Conservation (phyloP, 2,113 vertebrate species). For the Cinclus cinclus region DNA sequence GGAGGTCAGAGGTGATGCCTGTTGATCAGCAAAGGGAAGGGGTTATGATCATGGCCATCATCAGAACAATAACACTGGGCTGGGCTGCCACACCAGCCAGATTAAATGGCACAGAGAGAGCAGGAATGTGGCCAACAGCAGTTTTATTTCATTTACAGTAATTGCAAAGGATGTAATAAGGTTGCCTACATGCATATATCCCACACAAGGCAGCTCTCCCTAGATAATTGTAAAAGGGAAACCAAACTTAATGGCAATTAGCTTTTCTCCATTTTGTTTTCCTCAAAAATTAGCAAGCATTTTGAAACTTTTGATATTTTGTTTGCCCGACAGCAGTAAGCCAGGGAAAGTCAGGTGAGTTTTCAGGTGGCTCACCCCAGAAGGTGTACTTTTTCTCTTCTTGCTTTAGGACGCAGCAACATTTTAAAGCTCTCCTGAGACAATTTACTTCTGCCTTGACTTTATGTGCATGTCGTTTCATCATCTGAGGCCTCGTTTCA, state of each 20-base stretch:
- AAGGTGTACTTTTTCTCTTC: background rate
- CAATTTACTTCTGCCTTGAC: constrained; percentile 52
- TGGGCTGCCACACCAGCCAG: background rate
- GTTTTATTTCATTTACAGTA: background rate
- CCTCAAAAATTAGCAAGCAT: background rate
- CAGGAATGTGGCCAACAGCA: background rate
- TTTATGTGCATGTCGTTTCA: constrained; percentile 58
- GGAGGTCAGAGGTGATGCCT: background rate
- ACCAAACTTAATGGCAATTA: background rate
- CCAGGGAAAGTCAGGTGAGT: background rate
- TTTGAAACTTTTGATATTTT: background rate
- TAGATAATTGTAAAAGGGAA: background rate
- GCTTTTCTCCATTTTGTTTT: background rate
- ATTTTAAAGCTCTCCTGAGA: constrained; percentile 42
- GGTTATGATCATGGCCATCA: rapidly evolving
- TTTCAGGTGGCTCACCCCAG: background rate
- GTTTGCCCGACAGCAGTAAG: background rate
- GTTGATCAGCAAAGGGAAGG: background rate
- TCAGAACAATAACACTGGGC: rapidly evolving
- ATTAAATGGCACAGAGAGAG: background rate
- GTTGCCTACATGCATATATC: background rate
- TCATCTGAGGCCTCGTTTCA: constrained; percentile 66
- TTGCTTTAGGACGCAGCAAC: background rate
- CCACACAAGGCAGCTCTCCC: background rate
- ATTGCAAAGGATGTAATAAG: background rate